A percentile compares a stretch with the other conserved stretches of the same genome.
Conservation (phyloP, 2,113 vertebrate genomes). For the Protobothrops flavoviridis region DNA sequence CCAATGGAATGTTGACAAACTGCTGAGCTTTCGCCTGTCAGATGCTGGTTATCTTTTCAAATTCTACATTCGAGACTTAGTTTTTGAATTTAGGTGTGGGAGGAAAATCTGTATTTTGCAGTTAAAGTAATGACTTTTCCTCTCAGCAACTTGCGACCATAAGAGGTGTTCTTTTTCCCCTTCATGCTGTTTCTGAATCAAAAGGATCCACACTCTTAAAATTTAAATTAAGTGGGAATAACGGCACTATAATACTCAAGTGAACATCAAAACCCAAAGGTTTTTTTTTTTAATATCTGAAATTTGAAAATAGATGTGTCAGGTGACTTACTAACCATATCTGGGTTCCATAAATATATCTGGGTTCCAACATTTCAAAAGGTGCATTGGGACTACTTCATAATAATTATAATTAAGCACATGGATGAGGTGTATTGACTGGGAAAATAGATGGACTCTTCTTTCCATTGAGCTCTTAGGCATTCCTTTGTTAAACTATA, state of each 20-base stretch:
- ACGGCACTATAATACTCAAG: neutral
- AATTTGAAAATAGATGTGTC: constrained; percentile 2
- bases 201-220: constrained; percentile 34
- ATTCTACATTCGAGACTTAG: constrained; percentile 48
- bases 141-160: neutral
- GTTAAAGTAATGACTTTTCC: neutral
- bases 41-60: constrained; percentile 36
- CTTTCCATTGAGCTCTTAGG: neutral
- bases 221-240: constrained; percentile 9
- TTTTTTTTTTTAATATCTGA: neutral
- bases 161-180: constrained; percentile 15
- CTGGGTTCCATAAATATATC: neutral
- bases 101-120: constrained; percentile 34
- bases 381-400: neutral
- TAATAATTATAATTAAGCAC: neutral
- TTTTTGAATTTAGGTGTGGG: constrained; percentile 30
- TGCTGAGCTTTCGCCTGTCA: constrained; percentile 40
- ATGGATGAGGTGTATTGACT: neutral
- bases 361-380: neutral
- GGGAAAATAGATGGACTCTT: too few relatives aligned
- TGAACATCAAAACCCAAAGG: neutral
- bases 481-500: neutral
- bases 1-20: constrained; percentile 14
- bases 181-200: neutral
- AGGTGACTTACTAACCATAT: neutral